These are phyloP conservation scores for Drosophila saltans DNA, from an alignment of 1,140 invertebrate species.

Conservation along the genomic window DNA sequence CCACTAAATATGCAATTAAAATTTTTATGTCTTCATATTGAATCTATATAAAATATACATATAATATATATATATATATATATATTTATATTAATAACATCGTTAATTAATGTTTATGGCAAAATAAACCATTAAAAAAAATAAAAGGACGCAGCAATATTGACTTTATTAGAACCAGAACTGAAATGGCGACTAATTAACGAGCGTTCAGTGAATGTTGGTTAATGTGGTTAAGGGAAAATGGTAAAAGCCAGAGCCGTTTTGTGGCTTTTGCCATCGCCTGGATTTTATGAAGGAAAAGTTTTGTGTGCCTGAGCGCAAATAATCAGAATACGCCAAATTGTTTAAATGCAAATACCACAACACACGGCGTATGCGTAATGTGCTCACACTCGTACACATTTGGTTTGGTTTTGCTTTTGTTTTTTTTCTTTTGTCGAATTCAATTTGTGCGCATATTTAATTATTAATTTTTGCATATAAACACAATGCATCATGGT, in stretches of 20 bases:
- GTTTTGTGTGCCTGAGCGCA: neutral
- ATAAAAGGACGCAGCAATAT: conserved; percentile 45
- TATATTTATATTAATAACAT: conserved; percentile 45
- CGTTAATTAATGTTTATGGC: conserved; percentile 62
- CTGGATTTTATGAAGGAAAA: conserved; percentile 59
- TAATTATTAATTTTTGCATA: conserved; percentile 63
- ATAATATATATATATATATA: neutral
- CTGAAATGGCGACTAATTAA: conserved; percentile 55
- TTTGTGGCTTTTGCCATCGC: conserved; percentile 49
- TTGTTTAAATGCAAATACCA: conserved; percentile 46
- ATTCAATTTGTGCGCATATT: conserved; percentile 70
- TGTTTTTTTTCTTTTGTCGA: conserved; percentile 7
- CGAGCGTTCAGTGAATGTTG: conserved; percentile 48
- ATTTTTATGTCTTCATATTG: conserved; percentile 65
- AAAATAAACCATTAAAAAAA: conserved; percentile 40
- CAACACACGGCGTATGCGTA: conserved; percentile 67
- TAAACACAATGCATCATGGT: conserved; percentile 32
- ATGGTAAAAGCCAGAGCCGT: conserved; percentile 49
- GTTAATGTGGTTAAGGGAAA: conserved; percentile 49
- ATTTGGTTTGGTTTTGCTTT: neutral
- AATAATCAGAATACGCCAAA: conserved; percentile 1
- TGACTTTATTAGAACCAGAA: conserved; percentile 56
- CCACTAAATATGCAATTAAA: conserved; percentile 60
- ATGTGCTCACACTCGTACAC: conserved; percentile 29
- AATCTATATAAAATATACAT: conserved; percentile 1